phyloP scores from a whole-genome alignment of 2,113 vertebrate genomes.

The Elachura formosa region DNA sequence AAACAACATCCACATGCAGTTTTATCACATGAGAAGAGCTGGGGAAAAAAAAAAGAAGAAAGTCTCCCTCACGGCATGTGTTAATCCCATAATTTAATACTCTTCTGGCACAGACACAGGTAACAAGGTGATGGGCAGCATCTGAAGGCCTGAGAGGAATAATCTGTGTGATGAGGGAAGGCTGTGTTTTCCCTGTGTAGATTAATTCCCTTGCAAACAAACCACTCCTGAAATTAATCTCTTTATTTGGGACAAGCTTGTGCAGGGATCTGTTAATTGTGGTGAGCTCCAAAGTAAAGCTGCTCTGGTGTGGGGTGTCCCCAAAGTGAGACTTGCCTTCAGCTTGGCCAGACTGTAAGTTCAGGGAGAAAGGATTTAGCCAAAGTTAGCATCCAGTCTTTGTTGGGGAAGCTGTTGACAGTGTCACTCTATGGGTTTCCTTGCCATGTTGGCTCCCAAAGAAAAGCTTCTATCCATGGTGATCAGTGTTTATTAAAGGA shows the following conservation, averaged over 20 bases:
- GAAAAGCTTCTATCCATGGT: conserved; percentile 61
- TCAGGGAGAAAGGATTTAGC: background rate
- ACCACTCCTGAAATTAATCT: conserved; percentile 1
- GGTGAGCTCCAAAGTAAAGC: background rate
- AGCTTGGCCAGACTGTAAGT: background rate
- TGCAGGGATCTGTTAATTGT: background rate
- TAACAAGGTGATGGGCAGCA: background rate
- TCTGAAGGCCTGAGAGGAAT: background rate
- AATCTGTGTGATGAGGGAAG: background rate
- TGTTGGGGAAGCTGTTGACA: background rate
- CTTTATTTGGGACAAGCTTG: background rate
- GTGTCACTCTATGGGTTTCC: background rate
- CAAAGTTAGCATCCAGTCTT: background rate
- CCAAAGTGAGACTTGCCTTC: background rate
- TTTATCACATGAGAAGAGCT: background rate
- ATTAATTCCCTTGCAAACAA: background rate
- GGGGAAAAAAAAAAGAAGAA: background rate
- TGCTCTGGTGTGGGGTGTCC: background rate
- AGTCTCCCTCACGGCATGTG: background rate
- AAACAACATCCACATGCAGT: background rate
- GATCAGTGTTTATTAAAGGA: conserved; percentile 55
- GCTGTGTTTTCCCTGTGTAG: background rate
- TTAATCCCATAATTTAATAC: background rate
- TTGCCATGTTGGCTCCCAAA: background rate
- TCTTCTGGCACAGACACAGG: background rate